A percentile compares a stretch with the other conserved stretches of the same genome.
These are phyloP conservation scores for Apodemus speciosus DNA, from an alignment of 2,113 vertebrate genomes.

Conservation along the genomic window DNA sequence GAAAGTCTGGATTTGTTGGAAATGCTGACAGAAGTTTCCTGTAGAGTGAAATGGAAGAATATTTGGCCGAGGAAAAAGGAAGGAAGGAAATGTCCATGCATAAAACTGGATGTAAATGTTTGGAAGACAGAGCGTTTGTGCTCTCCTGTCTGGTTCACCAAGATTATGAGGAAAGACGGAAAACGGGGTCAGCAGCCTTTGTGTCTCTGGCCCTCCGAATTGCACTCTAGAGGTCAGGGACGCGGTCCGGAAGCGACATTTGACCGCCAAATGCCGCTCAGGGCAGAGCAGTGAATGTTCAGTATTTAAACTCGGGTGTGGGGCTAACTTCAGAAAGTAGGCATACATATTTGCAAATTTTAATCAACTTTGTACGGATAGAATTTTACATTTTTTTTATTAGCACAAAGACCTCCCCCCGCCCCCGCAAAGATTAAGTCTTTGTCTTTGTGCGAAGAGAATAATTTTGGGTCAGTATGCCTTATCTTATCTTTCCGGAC, in stretches of 20 bases:
- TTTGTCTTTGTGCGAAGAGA: not conserved
- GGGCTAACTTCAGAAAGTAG: not conserved
- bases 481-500: not conserved
- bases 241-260: not conserved
- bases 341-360: not conserved
- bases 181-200: not conserved
- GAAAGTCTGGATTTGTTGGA: accelerated
- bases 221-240: not conserved
- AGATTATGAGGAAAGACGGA: not conserved
- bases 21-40: accelerated
- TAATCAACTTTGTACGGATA: not conserved
- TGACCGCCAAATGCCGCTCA: not conserved
- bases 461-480: not conserved
- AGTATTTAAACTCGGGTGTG: too few species aligned
- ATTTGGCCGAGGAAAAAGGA: accelerated
- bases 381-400: not conserved
- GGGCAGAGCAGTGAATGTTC: not conserved
- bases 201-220: not conserved
- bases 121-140: not conserved
- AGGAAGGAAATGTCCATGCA: not conserved
- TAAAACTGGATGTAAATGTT: not conserved
- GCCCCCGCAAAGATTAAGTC: not conserved
- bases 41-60: not conserved
- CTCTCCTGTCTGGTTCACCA: not conserved
- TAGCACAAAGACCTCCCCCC: not conserved